These are phyloP conservation scores for Diglossa cyanea DNA, from an alignment of 2,797 vertebrate species.

Conservation along the genomic window DNA sequence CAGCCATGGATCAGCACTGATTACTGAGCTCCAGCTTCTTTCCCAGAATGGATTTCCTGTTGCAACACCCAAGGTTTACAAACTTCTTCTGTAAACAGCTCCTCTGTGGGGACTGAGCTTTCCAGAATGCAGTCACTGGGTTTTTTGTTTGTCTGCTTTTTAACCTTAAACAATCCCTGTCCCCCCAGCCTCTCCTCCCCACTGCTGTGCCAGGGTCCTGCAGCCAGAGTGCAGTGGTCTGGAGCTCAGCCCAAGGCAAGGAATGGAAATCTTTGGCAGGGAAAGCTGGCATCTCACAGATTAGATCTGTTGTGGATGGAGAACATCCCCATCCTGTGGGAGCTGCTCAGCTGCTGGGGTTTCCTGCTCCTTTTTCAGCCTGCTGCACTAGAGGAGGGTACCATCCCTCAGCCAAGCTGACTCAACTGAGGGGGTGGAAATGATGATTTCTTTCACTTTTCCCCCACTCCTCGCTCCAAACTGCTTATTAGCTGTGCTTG, in stretches of 20 bases:
- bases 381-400: not conserved
- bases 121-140: not conserved
- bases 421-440: not conserved
- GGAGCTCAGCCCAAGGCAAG: not conserved
- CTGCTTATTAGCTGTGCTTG: not conserved
- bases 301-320: not conserved
- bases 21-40: slow-evolving; percentile 3
- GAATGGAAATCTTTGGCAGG: not conserved
- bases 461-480: not conserved
- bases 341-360: not conserved
- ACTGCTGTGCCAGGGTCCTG: not conserved
- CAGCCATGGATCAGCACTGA: not conserved
- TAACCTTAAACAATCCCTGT: not conserved
- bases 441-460: not conserved
- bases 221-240: not conserved
- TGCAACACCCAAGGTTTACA: slow-evolving; percentile 50
- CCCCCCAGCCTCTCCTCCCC: not conserved
- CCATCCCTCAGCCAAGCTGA: not conserved
- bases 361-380: not conserved
- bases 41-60: slow-evolving; percentile 51
- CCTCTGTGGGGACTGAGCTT: not conserved
- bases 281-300: not conserved
- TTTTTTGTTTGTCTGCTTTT: not conserved
- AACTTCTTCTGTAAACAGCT: slow-evolving; percentile 39
- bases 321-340: not conserved